Evolutionary conservation across 2,888 invertebrate species (phyloP).

Genomic region (Noctuana brunneofusca): DNA sequence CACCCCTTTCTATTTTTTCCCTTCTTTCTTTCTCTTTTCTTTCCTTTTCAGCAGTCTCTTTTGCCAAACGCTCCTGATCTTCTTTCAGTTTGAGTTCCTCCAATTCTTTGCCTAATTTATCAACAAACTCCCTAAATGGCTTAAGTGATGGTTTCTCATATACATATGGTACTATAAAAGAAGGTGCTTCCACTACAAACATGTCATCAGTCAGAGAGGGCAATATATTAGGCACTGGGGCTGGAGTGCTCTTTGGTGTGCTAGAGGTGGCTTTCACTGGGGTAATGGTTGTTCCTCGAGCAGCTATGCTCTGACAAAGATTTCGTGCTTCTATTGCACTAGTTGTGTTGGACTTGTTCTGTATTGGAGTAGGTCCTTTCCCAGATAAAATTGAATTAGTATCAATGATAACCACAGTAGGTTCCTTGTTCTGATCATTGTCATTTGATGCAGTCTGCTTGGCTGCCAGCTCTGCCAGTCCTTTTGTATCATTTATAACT

Average conservation of each 20-base stretch:
- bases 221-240: slow-evolving; percentile 80
- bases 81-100: slow-evolving; percentile 74
- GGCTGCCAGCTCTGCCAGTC: slow-evolving; percentile 86
- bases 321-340: slow-evolving; percentile 65
- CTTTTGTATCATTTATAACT: slow-evolving; percentile 89
- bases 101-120: slow-evolving; percentile 85
- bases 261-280: slow-evolving; percentile 67
- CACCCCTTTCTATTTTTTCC: slow-evolving; percentile 63
- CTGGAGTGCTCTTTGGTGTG: slow-evolving; percentile 40
- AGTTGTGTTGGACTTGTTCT: slow-evolving; percentile 51
- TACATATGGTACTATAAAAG: slow-evolving; percentile 96
- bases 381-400: slow-evolving; percentile 87
- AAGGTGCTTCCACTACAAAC: slow-evolving; percentile 96
- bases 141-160: slow-evolving; percentile 95
- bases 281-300: slow-evolving; percentile 81
- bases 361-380: slow-evolving; percentile 53
- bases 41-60: slow-evolving; percentile 63
- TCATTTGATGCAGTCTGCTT: slow-evolving; percentile 76
- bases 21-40: slow-evolving; percentile 72
- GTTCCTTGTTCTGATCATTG: slow-evolving; percentile 84
- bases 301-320: slow-evolving; percentile 76
- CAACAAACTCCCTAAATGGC: slow-evolving; percentile 89
- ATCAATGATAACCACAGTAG: slow-evolving; percentile 92
- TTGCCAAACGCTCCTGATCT: slow-evolving; percentile 63
- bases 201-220: slow-evolving; percentile 95